These are phyloP conservation scores for Xestia sexstrigata DNA, from an alignment of 2,888 invertebrate species.

Conservation along the genomic window DNA sequence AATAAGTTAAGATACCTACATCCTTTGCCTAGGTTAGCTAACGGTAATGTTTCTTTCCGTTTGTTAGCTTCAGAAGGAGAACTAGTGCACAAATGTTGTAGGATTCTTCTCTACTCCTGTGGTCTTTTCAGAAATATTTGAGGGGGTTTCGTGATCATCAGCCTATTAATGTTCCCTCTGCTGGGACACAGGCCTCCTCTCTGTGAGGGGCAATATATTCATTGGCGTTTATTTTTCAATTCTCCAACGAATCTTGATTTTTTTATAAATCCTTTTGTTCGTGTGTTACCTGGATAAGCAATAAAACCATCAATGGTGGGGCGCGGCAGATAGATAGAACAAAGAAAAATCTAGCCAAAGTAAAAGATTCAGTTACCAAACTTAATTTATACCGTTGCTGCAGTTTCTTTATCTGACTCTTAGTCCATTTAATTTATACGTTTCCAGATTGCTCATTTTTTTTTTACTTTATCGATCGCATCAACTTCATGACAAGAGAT, in stretches of 20 bases:
- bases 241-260: no score
- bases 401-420: not conserved
- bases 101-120: not conserved
- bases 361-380: not conserved
- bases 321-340: no score
- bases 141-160: not conserved
- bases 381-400: not conserved
- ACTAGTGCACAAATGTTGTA: not conserved
- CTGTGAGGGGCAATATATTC: no score
- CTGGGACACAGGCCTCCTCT: no score
- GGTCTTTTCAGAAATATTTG: not conserved
- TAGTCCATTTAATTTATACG: no score
- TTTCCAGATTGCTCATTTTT: not conserved
- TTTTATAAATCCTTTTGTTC: not conserved
- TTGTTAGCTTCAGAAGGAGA: not conserved
- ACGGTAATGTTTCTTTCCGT: constrained; percentile 6
- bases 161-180: no score
- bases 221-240: not conserved
- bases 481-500: not conserved
- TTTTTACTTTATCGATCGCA: not conserved
- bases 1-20: constrained; percentile 17
- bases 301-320: not conserved
- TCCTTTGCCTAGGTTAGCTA: constrained; percentile 19
- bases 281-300: not conserved
- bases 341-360: not conserved